Conservation (phyloP, 1,140 invertebrate genomes). For the Caerostris extrusa region DNA sequence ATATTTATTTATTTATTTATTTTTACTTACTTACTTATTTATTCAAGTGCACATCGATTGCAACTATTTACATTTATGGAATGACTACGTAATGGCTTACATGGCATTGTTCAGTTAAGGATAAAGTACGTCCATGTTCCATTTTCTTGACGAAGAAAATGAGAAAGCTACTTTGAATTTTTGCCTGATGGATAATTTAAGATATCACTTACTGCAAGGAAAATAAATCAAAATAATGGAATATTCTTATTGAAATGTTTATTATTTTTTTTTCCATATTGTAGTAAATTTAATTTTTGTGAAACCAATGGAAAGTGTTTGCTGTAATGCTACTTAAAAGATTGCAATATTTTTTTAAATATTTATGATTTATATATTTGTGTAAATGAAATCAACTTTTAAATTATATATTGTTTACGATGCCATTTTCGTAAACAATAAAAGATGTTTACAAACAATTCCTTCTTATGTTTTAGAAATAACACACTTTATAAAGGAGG, state of each 20-base stretch:
- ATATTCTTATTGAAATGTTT: neutral
- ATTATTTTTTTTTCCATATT: neutral
- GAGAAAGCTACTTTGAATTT: neutral
- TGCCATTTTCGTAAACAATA: no score
- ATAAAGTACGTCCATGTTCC: neutral
- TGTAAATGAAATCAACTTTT: no score
- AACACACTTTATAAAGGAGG: no score
- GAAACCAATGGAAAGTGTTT: no score
- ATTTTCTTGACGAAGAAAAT: neutral
- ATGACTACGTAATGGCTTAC: conserved; percentile 28
- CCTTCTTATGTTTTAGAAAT: no score
- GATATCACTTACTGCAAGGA: neutral
- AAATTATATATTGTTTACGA: no score
- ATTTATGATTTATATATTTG: no score
- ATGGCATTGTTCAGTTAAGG: neutral
- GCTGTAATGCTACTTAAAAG: no score
- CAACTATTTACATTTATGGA: conserved; percentile 65
- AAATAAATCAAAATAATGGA: neutral
- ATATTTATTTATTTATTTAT: neutral
- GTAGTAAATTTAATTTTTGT: neutral
- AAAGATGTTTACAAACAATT: no score
- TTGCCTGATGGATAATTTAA: conserved; percentile 3
- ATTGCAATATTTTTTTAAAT: no score
- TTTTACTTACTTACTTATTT: neutral
- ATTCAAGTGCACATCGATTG: conserved; percentile 15